These are phyloP conservation scores for Pogonus chalceus DNA, from an alignment of 1,140 invertebrate species.

Conservation along the genomic window DNA sequence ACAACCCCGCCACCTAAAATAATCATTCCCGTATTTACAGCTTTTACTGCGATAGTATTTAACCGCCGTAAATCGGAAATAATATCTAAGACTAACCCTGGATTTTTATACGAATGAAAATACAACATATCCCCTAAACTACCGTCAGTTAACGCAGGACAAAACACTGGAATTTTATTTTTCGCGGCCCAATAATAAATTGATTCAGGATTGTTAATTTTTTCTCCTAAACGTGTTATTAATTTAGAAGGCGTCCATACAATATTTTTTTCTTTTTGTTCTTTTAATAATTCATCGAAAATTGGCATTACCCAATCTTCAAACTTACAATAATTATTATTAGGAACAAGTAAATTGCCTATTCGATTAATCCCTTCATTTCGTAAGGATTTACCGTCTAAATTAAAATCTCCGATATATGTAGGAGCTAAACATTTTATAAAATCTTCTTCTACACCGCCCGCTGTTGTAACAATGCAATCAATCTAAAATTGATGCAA, in stretches of 20 bases:
- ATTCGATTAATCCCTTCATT: slow-evolving; percentile 92
- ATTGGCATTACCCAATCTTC: slow-evolving; percentile 97
- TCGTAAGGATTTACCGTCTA: slow-evolving; percentile 68
- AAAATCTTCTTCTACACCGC: slow-evolving; percentile 97
- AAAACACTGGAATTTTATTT: slow-evolving; percentile 97
- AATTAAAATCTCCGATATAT: slow-evolving; percentile 81
- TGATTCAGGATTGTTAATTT: slow-evolving; percentile 84
- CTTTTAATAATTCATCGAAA: slow-evolving; percentile 80
- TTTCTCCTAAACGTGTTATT: slow-evolving; percentile 72
- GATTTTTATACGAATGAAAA: slow-evolving; percentile 90
- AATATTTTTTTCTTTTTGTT: slow-evolving; percentile 67
- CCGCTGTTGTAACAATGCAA: slow-evolving; percentile 94
- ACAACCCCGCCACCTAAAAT: slow-evolving; percentile 93
- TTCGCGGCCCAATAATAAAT: slow-evolving; percentile 97
- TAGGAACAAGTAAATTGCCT: slow-evolving; percentile 95
- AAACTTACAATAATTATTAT: slow-evolving; percentile 97
- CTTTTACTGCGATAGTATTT: slow-evolving; percentile 93
- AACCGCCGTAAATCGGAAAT: slow-evolving; percentile 81
- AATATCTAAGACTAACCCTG: slow-evolving; percentile 90
- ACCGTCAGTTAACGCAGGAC: slow-evolving; percentile 96
- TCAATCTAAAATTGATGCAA: slow-evolving; percentile 55
- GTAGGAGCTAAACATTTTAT: slow-evolving; percentile 97
- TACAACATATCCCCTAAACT: slow-evolving; percentile 99
- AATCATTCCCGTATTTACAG: slow-evolving; percentile 89
- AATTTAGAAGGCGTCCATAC: slow-evolving; percentile 93